Conservation (phyloP, 2,797 vertebrate species). For the Enteromius anoplus region DNA sequence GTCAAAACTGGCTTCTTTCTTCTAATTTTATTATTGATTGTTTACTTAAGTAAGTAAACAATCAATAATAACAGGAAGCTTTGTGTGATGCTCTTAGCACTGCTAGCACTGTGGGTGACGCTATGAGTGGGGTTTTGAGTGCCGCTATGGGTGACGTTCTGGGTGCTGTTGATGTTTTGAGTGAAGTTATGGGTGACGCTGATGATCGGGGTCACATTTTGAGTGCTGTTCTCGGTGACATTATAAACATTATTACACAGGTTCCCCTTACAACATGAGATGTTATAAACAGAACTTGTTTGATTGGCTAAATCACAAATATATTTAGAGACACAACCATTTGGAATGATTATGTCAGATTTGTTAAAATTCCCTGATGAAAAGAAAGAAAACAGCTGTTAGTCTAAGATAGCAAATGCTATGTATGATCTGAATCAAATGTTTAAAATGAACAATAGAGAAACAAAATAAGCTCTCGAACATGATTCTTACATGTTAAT, state of each 20-base stretch:
- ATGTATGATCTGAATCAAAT: not conserved
- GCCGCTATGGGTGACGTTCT: too few species aligned
- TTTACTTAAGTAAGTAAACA: not conserved
- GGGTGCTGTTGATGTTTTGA: too few species aligned
- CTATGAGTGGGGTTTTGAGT: rapidly evolving
- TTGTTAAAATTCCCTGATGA: not conserved
- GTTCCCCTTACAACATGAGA: not conserved
- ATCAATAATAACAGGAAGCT: not conserved
- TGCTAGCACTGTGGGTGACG: too few species aligned
- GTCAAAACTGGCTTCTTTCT: not conserved
- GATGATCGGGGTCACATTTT: too few species aligned
- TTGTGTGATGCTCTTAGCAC: too few species aligned
- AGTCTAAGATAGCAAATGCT: not conserved
- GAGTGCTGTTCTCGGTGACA: not conserved
- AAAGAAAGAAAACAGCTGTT: not conserved
- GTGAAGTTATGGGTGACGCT: too few species aligned
- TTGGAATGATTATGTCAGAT: rapidly evolving
- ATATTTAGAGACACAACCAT: not conserved
- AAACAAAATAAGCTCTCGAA: not conserved
- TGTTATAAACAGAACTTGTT: not conserved
- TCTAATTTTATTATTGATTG: too few species aligned
- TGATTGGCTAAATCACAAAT: not conserved
- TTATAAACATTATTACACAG: not conserved
- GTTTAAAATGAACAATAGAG: not conserved
- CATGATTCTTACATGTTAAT: not conserved